phyloP scores from a whole-genome alignment of 2,113 vertebrate species.

The Dinomys branickii region DNA sequence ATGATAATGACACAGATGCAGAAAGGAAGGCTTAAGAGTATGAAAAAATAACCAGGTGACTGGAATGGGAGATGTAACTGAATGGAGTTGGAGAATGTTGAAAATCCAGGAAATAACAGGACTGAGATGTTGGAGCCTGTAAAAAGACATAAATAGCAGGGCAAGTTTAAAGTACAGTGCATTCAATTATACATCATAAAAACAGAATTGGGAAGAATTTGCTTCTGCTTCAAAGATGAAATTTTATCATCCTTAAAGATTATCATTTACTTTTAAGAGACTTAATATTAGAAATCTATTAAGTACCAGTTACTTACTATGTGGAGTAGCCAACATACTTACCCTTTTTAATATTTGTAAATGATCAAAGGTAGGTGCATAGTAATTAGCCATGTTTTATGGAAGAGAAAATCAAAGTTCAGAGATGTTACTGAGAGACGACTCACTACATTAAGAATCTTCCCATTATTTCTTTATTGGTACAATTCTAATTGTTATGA shows the following conservation, averaged over 20 bases:
- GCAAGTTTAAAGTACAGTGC: background rate
- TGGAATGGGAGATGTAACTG: background rate
- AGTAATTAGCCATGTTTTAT: background rate
- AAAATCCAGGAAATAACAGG: background rate
- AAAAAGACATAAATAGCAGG: background rate
- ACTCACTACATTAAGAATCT: background rate
- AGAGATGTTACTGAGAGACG: background rate
- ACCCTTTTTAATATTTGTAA: conserved; percentile 5
- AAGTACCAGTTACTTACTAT: background rate
- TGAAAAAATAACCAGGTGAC: conserved; percentile 10
- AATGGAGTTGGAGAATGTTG: background rate
- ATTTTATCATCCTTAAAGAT: background rate
- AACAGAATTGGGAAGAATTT: background rate
- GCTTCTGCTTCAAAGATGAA: background rate
- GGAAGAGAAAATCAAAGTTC: background rate
- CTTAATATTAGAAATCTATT: background rate
- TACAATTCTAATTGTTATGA: background rate
- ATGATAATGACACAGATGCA: background rate
- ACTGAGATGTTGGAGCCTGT: background rate
- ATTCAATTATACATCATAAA: background rate
- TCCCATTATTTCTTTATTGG: background rate
- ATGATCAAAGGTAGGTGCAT: background rate
- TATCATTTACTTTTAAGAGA: background rate
- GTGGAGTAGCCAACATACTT: background rate
- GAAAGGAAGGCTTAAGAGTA: background rate